A percentile compares a stretch with the other conserved stretches of the same genome.
Conservation (phyloP, 2,113 vertebrate genomes). For the Albula goreensis region DNA sequence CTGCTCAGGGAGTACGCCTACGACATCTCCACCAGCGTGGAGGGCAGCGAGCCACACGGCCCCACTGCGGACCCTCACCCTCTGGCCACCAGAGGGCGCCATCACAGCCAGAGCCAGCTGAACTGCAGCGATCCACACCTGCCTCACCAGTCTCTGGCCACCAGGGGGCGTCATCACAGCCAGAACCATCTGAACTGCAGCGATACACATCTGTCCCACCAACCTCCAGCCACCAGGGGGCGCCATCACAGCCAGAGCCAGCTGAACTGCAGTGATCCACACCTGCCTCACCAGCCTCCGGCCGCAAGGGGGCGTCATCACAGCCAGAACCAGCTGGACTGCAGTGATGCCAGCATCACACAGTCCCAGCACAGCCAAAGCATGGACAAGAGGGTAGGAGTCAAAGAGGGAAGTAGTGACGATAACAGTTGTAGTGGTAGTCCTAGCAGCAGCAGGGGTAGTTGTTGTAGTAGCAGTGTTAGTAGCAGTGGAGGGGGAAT, state of each 20-base stretch:
- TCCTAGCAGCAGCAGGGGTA: not conserved
- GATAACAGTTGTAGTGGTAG: not conserved
- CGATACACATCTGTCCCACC: slow-evolving; percentile 67
- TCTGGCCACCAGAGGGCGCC: slow-evolving; percentile 63
- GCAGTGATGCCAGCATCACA: slow-evolving; percentile 71
- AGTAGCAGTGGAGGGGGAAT: not conserved
- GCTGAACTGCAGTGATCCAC: slow-evolving; percentile 57
- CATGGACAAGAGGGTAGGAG: slow-evolving; percentile 55
- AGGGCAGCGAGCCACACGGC: slow-evolving; percentile 74
- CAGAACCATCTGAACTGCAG: slow-evolving; percentile 51
- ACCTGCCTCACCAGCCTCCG: too few relatives aligned
- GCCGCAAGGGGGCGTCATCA: too few relatives aligned
- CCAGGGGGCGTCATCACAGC: too few relatives aligned
- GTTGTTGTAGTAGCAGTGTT: not conserved
- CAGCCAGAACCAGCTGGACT: slow-evolving; percentile 14
- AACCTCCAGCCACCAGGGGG: slow-evolving; percentile 57
- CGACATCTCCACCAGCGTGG: slow-evolving; percentile 77
- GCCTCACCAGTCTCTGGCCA: too few relatives aligned
- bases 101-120: slow-evolving; percentile 68
- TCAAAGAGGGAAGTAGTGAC: not conserved
- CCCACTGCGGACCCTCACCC: slow-evolving; percentile 59
- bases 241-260: slow-evolving; percentile 73
- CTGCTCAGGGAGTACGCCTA: slow-evolving; percentile 76
- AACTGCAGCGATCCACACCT: slow-evolving; percentile 54
- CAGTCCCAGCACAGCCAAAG: slow-evolving; percentile 68